Evolutionary conservation across 2,113 vertebrate genomes (phyloP).

Genomic region (Motacilla tschutschensis): DNA sequence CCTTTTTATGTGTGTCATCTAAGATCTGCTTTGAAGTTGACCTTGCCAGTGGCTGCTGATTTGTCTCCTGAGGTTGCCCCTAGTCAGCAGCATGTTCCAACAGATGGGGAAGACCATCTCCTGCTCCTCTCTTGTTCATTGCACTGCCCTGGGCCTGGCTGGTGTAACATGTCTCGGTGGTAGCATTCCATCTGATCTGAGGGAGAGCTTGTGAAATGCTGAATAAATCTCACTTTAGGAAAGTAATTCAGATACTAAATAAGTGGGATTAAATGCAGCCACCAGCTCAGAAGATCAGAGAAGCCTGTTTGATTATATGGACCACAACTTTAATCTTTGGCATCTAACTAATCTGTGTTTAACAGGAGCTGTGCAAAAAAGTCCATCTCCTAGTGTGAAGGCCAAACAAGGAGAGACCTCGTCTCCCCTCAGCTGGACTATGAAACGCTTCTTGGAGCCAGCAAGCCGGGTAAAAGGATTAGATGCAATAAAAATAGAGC

Average conservation of each 20-base stretch:
- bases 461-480: constrained; percentile 71
- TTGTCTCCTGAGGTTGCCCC: neutral
- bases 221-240: neutral
- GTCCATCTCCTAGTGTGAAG: constrained; percentile 77
- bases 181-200: neutral
- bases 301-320: neutral
- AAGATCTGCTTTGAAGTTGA: neutral
- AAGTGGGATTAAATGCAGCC: neutral
- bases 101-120: neutral
- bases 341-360: constrained; percentile 8
- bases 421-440: constrained; percentile 81
- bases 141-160: neutral
- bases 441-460: constrained; percentile 83
- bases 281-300: neutral
- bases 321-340: neutral
- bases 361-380: constrained; percentile 83
- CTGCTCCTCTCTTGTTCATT: neutral
- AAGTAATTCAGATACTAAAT: neutral
- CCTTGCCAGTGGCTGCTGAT: neutral
- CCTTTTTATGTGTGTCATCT: neutral
- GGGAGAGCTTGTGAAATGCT: neutral
- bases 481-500: neutral
- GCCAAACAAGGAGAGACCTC: constrained; percentile 73
- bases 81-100: neutral
- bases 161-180: rapidly evolving